Conservation (phyloP, 2,888 invertebrate genomes). For the Leucophora obtusa region DNA sequence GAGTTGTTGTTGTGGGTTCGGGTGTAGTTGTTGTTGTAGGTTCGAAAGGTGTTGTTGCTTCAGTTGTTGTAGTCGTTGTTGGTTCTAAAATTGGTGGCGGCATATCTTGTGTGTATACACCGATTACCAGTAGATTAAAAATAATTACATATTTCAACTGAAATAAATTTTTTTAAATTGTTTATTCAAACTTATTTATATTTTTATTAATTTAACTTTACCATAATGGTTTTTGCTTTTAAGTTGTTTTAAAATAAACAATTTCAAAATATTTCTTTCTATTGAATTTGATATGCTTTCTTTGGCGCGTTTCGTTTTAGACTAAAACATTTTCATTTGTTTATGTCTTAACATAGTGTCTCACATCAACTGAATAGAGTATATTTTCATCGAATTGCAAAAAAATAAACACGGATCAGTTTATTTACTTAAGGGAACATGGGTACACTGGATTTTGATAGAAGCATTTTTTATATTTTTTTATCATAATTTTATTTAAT, state of each 20-base stretch:
- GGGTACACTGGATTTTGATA: neutral
- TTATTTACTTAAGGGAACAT: conserved; percentile 18
- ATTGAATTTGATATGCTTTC: conserved; percentile 26
- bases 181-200: conserved; percentile 6
- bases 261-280: conserved; percentile 1
- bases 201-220: conserved; percentile 10
- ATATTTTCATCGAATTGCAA: conserved; percentile 43
- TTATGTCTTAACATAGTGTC: conserved; percentile 25
- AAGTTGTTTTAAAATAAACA: neutral
- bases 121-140: conserved; percentile 41
- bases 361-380: conserved; percentile 11
- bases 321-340: conserved; percentile 51
- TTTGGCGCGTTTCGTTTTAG: conserved; percentile 34
- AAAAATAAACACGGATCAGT: conserved; percentile 43
- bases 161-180: conserved; percentile 8
- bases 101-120: conserved; percentile 68
- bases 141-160: conserved; percentile 52
- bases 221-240: conserved; percentile 23
- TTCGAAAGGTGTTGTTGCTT: conserved; percentile 14
- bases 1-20: conserved; percentile 8
- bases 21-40: conserved; percentile 8
- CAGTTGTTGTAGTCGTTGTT: conserved; percentile 28
- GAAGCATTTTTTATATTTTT: no score
- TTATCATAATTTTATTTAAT: no score
- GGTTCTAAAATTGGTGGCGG: conserved; percentile 69